Evolutionary conservation across 2,888 invertebrate species (phyloP).

Genomic region (Dolichopus griseipennis): DNA sequence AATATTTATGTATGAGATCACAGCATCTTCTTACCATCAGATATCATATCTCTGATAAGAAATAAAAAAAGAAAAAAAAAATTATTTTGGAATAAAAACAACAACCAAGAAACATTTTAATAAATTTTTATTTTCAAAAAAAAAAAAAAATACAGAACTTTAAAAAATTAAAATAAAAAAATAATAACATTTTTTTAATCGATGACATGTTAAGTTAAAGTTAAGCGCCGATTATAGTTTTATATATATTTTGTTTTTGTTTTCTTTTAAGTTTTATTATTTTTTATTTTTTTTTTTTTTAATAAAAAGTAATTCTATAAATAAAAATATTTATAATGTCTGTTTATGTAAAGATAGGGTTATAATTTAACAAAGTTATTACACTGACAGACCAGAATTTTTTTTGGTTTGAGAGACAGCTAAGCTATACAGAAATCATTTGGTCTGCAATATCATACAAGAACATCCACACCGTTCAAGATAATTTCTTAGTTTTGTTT

Average conservation of each 20-base stretch:
- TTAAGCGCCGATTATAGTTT: slow-evolving; percentile 1
- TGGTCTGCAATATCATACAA: too few relatives aligned
- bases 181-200: background rate
- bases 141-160: background rate
- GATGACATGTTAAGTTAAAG: slow-evolving; percentile 2
- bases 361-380: background rate
- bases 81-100: background rate
- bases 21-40: background rate
- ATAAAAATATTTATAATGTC: background rate
- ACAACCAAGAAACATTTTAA: background rate
- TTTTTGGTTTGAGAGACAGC: background rate
- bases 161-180: background rate
- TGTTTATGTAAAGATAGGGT: background rate
- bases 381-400: background rate
- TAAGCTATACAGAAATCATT: too few relatives aligned
- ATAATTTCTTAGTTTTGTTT: too few relatives aligned
- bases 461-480: background rate
- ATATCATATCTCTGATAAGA: background rate
- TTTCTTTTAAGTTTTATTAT: too few relatives aligned
- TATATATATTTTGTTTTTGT: background rate
- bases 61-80: background rate
- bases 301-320: background rate
- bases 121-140: background rate
- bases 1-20: background rate
- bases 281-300: background rate